phyloP scores from a whole-genome alignment of 2,888 invertebrate genomes.

The Callyntrura sp. region DNA sequence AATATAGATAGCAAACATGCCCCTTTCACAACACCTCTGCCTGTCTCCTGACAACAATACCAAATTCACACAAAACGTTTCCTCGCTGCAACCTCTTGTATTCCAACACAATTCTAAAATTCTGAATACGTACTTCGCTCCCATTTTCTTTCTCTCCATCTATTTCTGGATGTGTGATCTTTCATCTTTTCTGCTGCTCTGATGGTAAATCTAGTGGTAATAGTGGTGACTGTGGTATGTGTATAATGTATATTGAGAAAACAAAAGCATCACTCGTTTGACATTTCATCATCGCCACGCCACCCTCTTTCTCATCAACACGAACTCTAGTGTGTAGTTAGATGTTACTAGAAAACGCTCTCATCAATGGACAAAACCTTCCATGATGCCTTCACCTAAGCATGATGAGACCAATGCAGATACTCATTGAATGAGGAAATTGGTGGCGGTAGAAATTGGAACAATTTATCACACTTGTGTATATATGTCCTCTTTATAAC shows the following conservation, averaged over 20 bases:
- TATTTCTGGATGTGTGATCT: not conserved
- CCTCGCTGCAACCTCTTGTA: constrained; percentile 5
- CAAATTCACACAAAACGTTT: constrained; percentile 5
- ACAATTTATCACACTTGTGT: constrained; percentile 68
- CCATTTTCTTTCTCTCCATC: not conserved
- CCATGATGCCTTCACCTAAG: not conserved
- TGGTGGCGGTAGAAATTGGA: constrained; percentile 57
- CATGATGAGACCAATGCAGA: constrained; percentile 17
- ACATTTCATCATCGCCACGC: constrained; percentile 3
- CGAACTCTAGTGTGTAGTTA: not conserved
- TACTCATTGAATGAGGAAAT: constrained; percentile 7
- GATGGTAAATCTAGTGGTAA: constrained; percentile 22
- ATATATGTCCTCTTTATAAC: constrained; percentile 56
- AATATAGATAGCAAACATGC: not conserved
- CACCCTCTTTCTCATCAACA: not conserved
- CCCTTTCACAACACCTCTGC: not conserved
- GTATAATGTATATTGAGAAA: constrained; percentile 23
- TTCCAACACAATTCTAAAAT: constrained; percentile 27
- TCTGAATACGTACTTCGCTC: constrained; percentile 28
- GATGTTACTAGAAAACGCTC: not conserved
- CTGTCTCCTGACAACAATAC: constrained; percentile 23
- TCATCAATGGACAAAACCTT: not conserved
- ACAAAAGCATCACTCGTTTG: constrained; percentile 34
- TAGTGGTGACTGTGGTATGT: constrained; percentile 46
- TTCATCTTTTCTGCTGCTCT: constrained; percentile 24